Base-by-base conservation (phyloP, 1,140 invertebrate species). In the Leptopilina boulardi region DNA sequence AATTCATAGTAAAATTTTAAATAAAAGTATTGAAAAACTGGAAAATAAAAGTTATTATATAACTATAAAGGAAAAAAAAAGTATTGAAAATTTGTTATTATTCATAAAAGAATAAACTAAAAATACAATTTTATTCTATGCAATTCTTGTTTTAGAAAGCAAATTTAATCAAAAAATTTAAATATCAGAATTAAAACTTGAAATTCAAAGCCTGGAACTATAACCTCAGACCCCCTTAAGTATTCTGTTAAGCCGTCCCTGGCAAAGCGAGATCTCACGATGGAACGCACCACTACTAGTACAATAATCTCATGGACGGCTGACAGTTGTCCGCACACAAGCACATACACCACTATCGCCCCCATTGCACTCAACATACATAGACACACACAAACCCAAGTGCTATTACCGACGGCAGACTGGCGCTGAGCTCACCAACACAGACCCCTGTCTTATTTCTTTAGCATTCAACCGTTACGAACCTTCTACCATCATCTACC, bases 241-340 rank as follows among this genome's bases (percentile, higher is more conserved):
- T 30, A 30, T 30, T 30, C 59, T n/a, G 23, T 34, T 30, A 66
- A 66, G 15, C 15, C 59, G 59, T 5, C 59, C 59, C 59, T 66
- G 78, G 71, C 70, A 81, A 73, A 81, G 79, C 84, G 79, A 83
- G 82, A 80, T 84, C 81, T 83, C 85, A 82, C 82, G 79, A 82
- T 77, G 80, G 79, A 79, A 77, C 74, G 78, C 75, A 74, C 78
- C 44, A 78, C 47, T 70, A 84, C 80, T 44, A 76, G 19, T 59
- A 56, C 77, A 10, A 21, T 38, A 18, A 51, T 51, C 47, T 51
- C 13, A 51, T 51, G 47, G 47, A 51, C 73, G 75, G 19, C 56
- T 66, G 59, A 66, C 59, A 66, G 59, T 66, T 66, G 59, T 66
- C 23, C 59, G 15, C 59, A 66, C 59, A 66, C 59, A 66, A 66